Conservation (phyloP, 2,113 vertebrate genomes). For the Peromyscus maniculatus region DNA sequence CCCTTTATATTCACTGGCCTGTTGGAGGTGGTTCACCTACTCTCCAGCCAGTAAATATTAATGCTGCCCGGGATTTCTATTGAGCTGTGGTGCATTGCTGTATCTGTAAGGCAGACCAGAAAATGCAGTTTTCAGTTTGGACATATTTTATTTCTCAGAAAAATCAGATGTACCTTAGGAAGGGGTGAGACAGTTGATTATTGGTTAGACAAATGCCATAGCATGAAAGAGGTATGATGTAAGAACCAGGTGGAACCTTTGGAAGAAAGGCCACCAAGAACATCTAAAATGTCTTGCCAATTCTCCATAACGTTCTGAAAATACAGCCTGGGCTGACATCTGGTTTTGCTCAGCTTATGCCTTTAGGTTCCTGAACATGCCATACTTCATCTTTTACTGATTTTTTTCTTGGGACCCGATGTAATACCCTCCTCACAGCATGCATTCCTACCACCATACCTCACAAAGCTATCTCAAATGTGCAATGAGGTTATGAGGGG, state of each 20-base stretch:
- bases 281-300: neutral
- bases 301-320: neutral
- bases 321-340: neutral
- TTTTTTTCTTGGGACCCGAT: neutral
- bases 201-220: neutral
- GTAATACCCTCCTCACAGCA: accelerated
- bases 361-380: neutral
- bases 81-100: neutral
- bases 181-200: neutral
- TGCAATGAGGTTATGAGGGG: neutral
- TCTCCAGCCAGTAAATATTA: neutral
- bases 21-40: neutral
- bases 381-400: neutral
- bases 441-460: neutral
- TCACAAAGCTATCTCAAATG: neutral
- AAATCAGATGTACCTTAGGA: neutral
- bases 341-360: neutral
- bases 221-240: neutral
- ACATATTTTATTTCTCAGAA: neutral
- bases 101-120: neutral
- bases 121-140: neutral
- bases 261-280: neutral
- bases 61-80: neutral
- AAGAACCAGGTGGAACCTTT: neutral
- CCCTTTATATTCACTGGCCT: neutral